Evolutionary conservation across 2,797 vertebrate genomes (phyloP).

Genomic region (Pipistrellus pygmaeus): DNA sequence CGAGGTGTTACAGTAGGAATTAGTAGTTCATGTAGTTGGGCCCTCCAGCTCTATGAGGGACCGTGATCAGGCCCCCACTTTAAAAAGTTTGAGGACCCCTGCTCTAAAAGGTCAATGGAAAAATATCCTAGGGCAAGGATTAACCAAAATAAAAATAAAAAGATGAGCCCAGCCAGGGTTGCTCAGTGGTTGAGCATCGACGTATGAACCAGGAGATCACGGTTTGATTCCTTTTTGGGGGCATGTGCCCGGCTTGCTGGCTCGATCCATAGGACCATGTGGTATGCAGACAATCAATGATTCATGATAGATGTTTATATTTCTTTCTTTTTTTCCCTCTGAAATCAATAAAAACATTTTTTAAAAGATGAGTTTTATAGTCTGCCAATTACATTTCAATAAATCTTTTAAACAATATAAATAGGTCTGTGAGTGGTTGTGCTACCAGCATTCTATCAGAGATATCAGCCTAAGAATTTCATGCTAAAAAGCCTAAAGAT

Average conservation of each 20-base stretch:
- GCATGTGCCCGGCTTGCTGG: accelerated
- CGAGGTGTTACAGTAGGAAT: no score
- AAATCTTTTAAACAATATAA: not conserved
- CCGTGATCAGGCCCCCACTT: no score
- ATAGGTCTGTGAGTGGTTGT: not conserved
- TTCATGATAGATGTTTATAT: not conserved
- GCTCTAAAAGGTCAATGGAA: no score
- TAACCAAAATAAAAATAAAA: no score
- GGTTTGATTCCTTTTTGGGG: not conserved
- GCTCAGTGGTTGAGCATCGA: not conserved
- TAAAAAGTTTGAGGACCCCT: no score
- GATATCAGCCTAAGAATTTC: not conserved
- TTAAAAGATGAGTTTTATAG: not conserved
- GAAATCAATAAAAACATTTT: not conserved
- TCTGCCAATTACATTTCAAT: not conserved
- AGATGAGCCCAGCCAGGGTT: no score
- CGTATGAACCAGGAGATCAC: not conserved
- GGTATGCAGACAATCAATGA: not conserved
- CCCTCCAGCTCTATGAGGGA: no score
- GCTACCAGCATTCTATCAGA: not conserved
- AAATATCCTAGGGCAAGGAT: no score
- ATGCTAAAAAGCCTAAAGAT: not conserved
- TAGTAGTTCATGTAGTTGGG: no score
- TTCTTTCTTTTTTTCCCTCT: not conserved
- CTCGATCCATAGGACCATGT: not conserved